A percentile compares a stretch with the other conserved stretches of the same genome.
phyloP scores from a whole-genome alignment of 53 echinoderm and acorn worm species.

The Temnopleurus reevesii region DNA sequence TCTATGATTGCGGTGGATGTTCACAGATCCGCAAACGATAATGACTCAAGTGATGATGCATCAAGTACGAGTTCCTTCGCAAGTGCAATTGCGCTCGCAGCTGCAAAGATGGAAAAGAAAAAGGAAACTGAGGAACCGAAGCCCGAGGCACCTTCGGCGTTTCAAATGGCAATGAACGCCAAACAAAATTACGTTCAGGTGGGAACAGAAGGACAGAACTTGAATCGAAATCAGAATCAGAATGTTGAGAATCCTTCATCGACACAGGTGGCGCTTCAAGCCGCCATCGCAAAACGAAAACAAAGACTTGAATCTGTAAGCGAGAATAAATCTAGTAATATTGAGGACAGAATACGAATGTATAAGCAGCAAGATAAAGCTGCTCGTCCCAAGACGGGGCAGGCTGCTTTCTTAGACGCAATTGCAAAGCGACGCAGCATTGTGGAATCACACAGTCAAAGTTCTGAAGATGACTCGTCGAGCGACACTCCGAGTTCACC shows the following conservation, averaged over 20 bases:
- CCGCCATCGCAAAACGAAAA: slow-evolving; percentile 84
- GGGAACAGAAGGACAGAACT: slow-evolving; percentile 20
- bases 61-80: slow-evolving; percentile 65
- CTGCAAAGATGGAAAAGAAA: slow-evolving; percentile 68
- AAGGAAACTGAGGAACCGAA: neutral
- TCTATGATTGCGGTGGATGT: slow-evolving; percentile 28
- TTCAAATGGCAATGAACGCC: slow-evolving; percentile 88
- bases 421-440: slow-evolving; percentile 84
- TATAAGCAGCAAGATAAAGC: slow-evolving; percentile 69
- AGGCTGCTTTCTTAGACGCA: slow-evolving; percentile 77
- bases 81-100: slow-evolving; percentile 81
- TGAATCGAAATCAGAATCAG: slow-evolving; percentile 71
- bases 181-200: slow-evolving; percentile 51
- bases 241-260: slow-evolving; percentile 78
- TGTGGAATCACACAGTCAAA: slow-evolving; percentile 71
- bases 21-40: slow-evolving; percentile 35
- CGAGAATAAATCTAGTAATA: slow-evolving; percentile 61
- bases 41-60: slow-evolving; percentile 44
- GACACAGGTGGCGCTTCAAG: slow-evolving; percentile 71
- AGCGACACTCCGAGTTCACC: slow-evolving; percentile 58
- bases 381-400: slow-evolving; percentile 53
- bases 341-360: slow-evolving; percentile 81
- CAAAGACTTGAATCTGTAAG: slow-evolving; percentile 60
- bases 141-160: slow-evolving; percentile 51
- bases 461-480: slow-evolving; percentile 69